A percentile compares a stretch with the other conserved stretches of the same genome.
These are phyloP conservation scores for Brachypterus glaber DNA, from an alignment of 2,888 invertebrate species.

Conservation along the genomic window DNA sequence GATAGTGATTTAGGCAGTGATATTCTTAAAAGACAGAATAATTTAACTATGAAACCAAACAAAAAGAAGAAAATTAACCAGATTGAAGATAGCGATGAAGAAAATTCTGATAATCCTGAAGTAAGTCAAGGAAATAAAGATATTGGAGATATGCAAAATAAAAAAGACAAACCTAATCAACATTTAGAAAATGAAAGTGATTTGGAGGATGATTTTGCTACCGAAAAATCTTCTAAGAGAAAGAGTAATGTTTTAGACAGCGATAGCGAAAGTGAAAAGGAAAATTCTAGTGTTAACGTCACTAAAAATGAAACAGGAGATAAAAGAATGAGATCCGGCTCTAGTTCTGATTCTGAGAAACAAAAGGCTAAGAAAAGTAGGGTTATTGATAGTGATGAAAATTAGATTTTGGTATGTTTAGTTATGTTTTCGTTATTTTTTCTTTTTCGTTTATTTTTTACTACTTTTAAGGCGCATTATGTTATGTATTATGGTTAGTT, in stretches of 20 bases:
- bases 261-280: conserved; percentile 33
- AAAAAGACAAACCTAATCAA: too few relatives aligned
- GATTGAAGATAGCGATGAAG: background rate
- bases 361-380: conserved; percentile 25
- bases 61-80: background rate
- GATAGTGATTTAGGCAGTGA: too few relatives aligned
- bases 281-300: conserved; percentile 22
- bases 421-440: background rate
- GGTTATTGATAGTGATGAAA: conserved; percentile 30
- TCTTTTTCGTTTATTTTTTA: background rate
- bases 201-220: too few relatives aligned
- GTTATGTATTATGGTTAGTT: background rate
- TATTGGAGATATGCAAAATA: too few relatives aligned
- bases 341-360: conserved; percentile 26
- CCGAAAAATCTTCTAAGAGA: conserved; percentile 11
- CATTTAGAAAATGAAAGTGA: too few relatives aligned
- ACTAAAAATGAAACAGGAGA: conserved; percentile 5
- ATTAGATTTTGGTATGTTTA: conserved; percentile 17
- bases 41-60: too few relatives aligned
- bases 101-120: too few relatives aligned
- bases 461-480: background rate
- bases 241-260: conserved; percentile 33
- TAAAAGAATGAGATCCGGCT: conserved; percentile 20
- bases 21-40: too few relatives aligned
- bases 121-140: too few relatives aligned